Evolutionary conservation across 2,888 invertebrate species (phyloP).

Genomic region (Sarcophaga variegata): DNA sequence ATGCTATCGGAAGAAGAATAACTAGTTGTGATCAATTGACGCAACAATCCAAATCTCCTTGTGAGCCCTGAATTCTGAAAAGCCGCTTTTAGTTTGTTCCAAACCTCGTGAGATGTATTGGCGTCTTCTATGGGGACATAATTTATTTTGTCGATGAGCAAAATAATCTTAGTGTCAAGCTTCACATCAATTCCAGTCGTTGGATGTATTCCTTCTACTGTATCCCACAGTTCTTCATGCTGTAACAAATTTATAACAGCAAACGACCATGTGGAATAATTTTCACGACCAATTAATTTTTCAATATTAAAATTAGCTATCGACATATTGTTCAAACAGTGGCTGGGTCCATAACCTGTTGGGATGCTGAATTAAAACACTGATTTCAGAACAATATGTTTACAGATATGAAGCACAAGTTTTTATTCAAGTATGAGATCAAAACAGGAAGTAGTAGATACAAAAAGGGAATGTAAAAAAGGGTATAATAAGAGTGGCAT

Average conservation of each 20-base stretch:
- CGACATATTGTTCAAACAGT: slow-evolving; percentile 15
- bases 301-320: slow-evolving; percentile 30
- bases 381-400: not conserved
- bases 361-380: slow-evolving; percentile 19
- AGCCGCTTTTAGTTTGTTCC: slow-evolving; percentile 58
- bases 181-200: slow-evolving; percentile 28
- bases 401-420: no score
- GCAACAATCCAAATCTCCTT: slow-evolving; percentile 22
- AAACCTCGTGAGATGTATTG: slow-evolving; percentile 53
- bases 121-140: slow-evolving; percentile 56
- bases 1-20: slow-evolving; percentile 10
- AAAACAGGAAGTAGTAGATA: no score
- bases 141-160: slow-evolving; percentile 57
- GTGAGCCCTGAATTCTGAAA: slow-evolving; percentile 55
- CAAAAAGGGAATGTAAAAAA: no score
- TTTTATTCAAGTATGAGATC: no score
- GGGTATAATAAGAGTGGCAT: no score
- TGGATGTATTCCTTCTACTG: slow-evolving; percentile 51
- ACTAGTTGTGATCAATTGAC: slow-evolving; percentile 21
- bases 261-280: slow-evolving; percentile 35
- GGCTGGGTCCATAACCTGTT: slow-evolving; percentile 36
- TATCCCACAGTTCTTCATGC: slow-evolving; percentile 62
- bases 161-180: slow-evolving; percentile 42
- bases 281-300: slow-evolving; percentile 43
- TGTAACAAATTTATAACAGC: slow-evolving; percentile 44